Evolutionary conservation across 2,113 vertebrate species (phyloP).

Genomic region (Ancistrus triradiatus): DNA sequence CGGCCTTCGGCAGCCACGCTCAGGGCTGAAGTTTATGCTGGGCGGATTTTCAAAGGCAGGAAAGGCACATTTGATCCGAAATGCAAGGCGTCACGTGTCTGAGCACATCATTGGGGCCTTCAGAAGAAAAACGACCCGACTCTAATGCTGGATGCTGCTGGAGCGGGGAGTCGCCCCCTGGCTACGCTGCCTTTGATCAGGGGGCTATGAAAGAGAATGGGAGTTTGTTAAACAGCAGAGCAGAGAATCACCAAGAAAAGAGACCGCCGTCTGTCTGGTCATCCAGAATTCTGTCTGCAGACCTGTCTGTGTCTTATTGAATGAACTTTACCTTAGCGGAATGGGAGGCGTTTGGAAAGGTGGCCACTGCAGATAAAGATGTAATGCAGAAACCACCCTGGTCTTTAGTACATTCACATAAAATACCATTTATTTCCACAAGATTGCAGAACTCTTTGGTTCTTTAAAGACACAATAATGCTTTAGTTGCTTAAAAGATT

Average conservation of each 20-base stretch:
- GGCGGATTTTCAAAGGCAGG: constrained; percentile 8
- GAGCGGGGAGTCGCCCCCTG: neutral
- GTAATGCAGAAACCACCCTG: no score
- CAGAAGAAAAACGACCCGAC: constrained; percentile 5
- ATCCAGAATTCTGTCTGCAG: neutral
- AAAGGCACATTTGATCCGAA: constrained; percentile 10
- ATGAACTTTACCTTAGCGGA: constrained; percentile 6
- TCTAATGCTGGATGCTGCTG: neutral
- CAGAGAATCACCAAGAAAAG: constrained; percentile 28
- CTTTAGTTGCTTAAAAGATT: no score
- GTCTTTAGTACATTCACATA: no score
- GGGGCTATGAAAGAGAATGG: constrained; percentile 49
- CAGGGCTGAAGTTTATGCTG: neutral
- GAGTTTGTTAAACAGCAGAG: constrained; percentile 43
- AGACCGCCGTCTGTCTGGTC: constrained; percentile 3
- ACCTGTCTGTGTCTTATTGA: neutral
- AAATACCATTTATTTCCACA: no score
- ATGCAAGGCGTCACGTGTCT: neutral
- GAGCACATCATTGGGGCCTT: constrained; percentile 12
- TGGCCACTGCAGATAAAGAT: no score
- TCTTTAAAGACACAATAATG: no score
- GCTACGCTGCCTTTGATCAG: constrained; percentile 52
- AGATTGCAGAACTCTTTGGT: no score
- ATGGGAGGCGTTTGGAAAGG: constrained; percentile 5
- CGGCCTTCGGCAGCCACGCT: neutral